phyloP scores from a whole-genome alignment of 2,888 invertebrate genomes.

The Eristalis pertinax region DNA sequence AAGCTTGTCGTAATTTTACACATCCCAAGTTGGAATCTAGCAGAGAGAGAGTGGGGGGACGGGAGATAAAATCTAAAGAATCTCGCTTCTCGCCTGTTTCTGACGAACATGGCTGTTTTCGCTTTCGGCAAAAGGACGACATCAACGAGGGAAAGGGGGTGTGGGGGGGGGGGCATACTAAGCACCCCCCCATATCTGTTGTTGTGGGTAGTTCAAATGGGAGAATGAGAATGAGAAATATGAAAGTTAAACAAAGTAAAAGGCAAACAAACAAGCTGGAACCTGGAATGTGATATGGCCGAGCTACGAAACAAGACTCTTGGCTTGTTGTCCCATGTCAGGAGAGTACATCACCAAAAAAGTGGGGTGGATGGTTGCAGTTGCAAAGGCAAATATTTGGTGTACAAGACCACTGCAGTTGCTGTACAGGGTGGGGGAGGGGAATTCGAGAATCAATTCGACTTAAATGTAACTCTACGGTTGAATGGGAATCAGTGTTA shows the following conservation, averaged over 20 bases:
- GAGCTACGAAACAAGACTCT: conserved; percentile 15
- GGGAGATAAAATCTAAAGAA: conserved; percentile 51
- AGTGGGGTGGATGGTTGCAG: neutral
- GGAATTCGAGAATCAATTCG: conserved; percentile 12
- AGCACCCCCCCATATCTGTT: neutral
- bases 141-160: neutral
- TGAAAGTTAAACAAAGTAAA: conserved; percentile 41
- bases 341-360: conserved; percentile 37
- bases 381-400: conserved; percentile 27
- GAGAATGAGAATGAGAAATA: conserved; percentile 34
- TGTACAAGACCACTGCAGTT: neutral
- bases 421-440: conserved; percentile 1
- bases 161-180: neutral
- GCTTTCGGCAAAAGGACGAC: neutral
- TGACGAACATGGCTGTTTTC: conserved; percentile 16
- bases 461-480: conserved; percentile 4
- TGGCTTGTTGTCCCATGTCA: conserved; percentile 29
- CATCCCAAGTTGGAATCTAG: neutral
- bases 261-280: conserved; percentile 42
- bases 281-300: conserved; percentile 26
- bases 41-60: too few relatives aligned
- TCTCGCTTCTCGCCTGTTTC: conserved; percentile 42
- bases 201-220: conserved; percentile 15
- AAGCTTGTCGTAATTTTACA: conserved; percentile 52
- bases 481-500: conserved; percentile 1